Percentiles rank a stretch among this genome's conserved stretches.
Conservation (phyloP, 2,888 invertebrate species). For the Choristoneura rosaceana region DNA sequence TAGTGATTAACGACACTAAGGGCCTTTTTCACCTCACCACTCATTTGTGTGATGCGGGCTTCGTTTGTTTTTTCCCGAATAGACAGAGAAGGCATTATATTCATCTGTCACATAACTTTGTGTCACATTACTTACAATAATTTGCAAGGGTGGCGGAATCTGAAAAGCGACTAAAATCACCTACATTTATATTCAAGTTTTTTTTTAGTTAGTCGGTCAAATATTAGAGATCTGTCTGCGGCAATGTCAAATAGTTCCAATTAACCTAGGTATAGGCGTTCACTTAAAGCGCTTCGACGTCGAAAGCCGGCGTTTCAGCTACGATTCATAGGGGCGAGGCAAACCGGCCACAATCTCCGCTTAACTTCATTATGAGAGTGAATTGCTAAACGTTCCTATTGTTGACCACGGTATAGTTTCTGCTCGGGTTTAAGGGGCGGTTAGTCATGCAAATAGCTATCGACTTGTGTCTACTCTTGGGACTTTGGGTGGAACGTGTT, state of each 20-base stretch:
- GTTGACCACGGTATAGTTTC: constrained; percentile 66
- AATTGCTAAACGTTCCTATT: constrained; percentile 81
- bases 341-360: constrained; percentile 72
- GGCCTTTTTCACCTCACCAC: too few species aligned
- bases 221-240: too few species aligned
- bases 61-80: too few species aligned
- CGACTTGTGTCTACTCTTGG: constrained; percentile 54
- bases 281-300: constrained; percentile 49
- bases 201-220: neutral
- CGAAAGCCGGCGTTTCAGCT: constrained; percentile 54
- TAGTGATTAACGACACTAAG: too few species aligned
- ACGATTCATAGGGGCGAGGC: constrained; percentile 62
- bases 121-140: too few species aligned
- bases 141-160: too few species aligned
- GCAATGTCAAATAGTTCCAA: constrained; percentile 24
- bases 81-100: too few species aligned
- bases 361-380: constrained; percentile 82
- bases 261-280: constrained; percentile 35
- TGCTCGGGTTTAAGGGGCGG: constrained; percentile 63
- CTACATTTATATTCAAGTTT: too few species aligned
- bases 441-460: constrained; percentile 80
- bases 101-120: too few species aligned
- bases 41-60: too few species aligned
- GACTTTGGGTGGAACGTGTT: constrained; percentile 41
- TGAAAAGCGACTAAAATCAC: too few species aligned